Percentiles rank a stretch among this genome's conserved stretches.
These are phyloP conservation scores for Rhynchopsitta pachyrhyncha DNA, from an alignment of 2,113 vertebrate genomes.

Conservation along the genomic window DNA sequence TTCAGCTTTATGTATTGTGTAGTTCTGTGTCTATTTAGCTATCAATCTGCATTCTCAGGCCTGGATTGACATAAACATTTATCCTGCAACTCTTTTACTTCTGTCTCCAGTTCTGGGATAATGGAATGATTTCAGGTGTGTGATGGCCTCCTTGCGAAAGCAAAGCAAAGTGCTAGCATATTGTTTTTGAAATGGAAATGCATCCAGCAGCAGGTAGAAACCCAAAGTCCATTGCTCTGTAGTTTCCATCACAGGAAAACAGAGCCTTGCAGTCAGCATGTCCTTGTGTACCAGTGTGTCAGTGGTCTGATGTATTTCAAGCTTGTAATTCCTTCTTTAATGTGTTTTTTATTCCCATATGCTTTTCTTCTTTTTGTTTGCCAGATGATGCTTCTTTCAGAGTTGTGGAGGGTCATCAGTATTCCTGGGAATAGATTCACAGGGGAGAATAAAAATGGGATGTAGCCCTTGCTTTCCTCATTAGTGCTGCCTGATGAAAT, in stretches of 20 bases:
- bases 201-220: background rate
- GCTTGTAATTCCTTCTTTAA: background rate
- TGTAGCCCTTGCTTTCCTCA: background rate
- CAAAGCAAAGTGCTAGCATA: background rate
- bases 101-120: background rate
- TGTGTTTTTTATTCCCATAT: background rate
- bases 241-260: background rate
- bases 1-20: background rate
- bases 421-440: background rate
- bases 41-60: background rate
- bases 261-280: background rate
- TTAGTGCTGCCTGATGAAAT: background rate
- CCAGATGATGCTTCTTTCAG: background rate
- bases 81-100: background rate
- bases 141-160: background rate
- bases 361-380: background rate
- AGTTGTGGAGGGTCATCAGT: background rate
- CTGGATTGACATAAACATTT: background rate
- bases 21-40: background rate
- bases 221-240: background rate
- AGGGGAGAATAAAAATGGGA: background rate
- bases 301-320: background rate
- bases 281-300: background rate
- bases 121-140: background rate
- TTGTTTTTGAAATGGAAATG: constrained; percentile 42